These are phyloP conservation scores for Antitype chi DNA, from an alignment of 2,888 invertebrate genomes.

Conservation along the genomic window DNA sequence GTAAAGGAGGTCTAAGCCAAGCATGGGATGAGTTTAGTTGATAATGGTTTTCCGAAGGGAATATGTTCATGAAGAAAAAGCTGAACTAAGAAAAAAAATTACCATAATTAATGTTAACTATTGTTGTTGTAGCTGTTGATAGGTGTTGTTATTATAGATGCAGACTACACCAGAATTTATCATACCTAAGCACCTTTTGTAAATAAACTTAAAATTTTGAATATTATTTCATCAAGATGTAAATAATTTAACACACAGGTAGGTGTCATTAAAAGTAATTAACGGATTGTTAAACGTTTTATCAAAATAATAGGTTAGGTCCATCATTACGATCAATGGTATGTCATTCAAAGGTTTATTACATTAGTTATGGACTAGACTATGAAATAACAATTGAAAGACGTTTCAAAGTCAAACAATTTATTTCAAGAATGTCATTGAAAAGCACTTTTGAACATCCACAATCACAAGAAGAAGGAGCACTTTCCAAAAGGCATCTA, in stretches of 20 bases:
- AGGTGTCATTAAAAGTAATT: not conserved
- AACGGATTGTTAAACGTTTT: not conserved
- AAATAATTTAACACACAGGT: not conserved
- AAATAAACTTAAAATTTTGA: not conserved
- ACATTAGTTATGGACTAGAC: not conserved
- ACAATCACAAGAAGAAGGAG: not conserved
- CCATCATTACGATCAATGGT: not conserved
- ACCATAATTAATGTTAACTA: no score
- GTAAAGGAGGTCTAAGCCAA: not conserved
- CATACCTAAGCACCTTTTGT: not conserved
- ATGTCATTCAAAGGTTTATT: not conserved
- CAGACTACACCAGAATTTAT: not conserved
- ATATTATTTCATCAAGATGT: not conserved
- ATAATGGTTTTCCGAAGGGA: not conserved
- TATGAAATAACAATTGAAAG: not conserved
- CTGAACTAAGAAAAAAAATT: not conserved
- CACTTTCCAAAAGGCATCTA: not conserved
- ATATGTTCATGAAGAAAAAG: not conserved
- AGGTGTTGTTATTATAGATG: no score
- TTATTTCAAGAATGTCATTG: not conserved
- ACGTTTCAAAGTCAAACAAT: not conserved
- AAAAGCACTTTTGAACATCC: not conserved
- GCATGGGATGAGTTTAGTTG: not conserved
- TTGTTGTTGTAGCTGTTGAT: no score
- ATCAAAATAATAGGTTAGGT: slow-evolving; percentile 5